A percentile compares a stretch with the other conserved stretches of the same genome.
Evolutionary conservation across 2,888 invertebrate genomes (phyloP).

Genomic region (Meta bourneti): DNA sequence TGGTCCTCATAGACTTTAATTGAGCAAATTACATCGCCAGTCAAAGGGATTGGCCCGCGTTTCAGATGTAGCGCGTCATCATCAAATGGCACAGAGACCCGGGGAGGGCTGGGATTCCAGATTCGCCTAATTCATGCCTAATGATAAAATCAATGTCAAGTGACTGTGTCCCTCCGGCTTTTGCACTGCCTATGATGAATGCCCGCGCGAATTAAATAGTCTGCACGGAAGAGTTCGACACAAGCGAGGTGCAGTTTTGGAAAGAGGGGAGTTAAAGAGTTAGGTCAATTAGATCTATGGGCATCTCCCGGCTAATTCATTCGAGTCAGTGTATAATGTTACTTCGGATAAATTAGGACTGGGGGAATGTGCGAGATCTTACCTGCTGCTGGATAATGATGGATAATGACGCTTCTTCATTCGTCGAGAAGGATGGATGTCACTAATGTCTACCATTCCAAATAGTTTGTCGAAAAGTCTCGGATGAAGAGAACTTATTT

Average conservation of each 20-base stretch:
- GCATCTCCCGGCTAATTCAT: slow-evolving; percentile 49
- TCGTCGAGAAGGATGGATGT: background rate
- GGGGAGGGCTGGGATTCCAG: slow-evolving; percentile 32
- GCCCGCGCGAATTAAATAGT: slow-evolving; percentile 72
- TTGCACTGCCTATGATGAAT: slow-evolving; percentile 59
- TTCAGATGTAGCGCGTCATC: slow-evolving; percentile 63
- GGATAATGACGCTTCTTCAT: slow-evolving; percentile 40
- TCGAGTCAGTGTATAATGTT: slow-evolving; percentile 20
- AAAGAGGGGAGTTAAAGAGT: slow-evolving; percentile 68
- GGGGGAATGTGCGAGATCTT: slow-evolving; percentile 21
- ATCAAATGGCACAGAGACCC: slow-evolving; percentile 54
- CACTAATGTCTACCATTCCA: background rate
- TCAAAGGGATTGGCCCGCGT: slow-evolving; percentile 60
- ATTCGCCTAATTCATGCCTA: slow-evolving; percentile 75
- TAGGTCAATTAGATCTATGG: slow-evolving; percentile 73
- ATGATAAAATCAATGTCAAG: slow-evolving; percentile 76
- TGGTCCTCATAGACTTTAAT: slow-evolving; percentile 75
- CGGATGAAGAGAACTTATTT: too few relatives aligned
- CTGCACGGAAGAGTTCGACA: slow-evolving; percentile 56
- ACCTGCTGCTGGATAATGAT: slow-evolving; percentile 52
- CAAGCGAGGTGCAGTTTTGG: slow-evolving; percentile 67
- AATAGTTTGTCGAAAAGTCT: background rate
- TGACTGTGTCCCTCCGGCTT: slow-evolving; percentile 31
- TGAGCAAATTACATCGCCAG: slow-evolving; percentile 75
- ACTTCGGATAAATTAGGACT: background rate